Evolutionary conservation across 2,113 vertebrate species (phyloP), one percentile per base, ranked within the genome.

Genomic region (Lagopus muta): DNA sequence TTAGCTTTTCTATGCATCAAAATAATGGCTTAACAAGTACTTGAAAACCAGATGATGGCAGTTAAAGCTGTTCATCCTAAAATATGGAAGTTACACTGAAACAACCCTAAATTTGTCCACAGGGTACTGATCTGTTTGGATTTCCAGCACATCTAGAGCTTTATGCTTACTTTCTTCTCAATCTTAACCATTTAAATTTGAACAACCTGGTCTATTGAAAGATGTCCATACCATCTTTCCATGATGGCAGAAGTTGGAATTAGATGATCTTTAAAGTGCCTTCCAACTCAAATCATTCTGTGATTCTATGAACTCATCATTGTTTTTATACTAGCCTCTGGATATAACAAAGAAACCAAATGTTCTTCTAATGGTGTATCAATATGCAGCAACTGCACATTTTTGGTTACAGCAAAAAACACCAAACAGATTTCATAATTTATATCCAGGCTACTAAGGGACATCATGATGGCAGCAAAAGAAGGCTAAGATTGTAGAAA

Each of bases 321-420:
- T 86, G 64, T 92, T 93, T 64, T 92, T 83, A 69, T 20, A 85
- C 71, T 65, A 88, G 54, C 75, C 34, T 78, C 90, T 87, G 78
- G 62, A 94, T 75, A 66, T 45, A 87, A 80, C 22, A 84, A 94
- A 66, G 64, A 83, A 83, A 66, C 42, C 12, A 55, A 90, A 65
- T 24, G 45, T 40, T 78, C 57, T 83, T 78, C 67, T 77, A 21
- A 16, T 57, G 52, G 58, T 65, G 52, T 45, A 73, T 50, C 48
- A 91, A 79, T 61, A 36, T 72, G 48, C 66, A 70, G 66, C 74
- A 90, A 87, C 40, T 42, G n/a, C 67, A 73, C 72, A 89, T 82
- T 76, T 61, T 82, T 73, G 36, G 89, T 58, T 43, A 88, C 43
- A 89, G 43, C 18, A 92, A 74, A 89, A 93, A 92, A 94, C 19